Conservation (phyloP, 2,888 invertebrate species). For the Perizoma flavofasciatum region DNA sequence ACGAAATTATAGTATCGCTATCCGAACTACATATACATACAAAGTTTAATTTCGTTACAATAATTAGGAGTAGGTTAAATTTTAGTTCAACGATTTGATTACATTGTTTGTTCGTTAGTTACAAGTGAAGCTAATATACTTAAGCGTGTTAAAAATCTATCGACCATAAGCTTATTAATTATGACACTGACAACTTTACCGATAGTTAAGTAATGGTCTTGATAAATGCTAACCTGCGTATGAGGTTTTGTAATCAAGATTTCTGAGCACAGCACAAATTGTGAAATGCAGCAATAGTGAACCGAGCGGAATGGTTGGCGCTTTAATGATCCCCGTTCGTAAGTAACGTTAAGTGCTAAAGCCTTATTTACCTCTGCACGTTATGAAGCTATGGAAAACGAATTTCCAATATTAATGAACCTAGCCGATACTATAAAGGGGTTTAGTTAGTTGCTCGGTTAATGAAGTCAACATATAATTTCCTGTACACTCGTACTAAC, state of each 20-base stretch:
- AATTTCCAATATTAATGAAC: conserved; percentile 46
- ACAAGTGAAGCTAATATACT: no score
- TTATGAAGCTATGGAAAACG: conserved; percentile 49
- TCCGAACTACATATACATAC: no score
- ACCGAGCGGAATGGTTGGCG: conserved; percentile 45
- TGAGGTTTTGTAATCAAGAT: conserved; percentile 24
- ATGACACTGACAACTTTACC: no score
- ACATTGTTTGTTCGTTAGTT: no score
- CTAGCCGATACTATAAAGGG: conserved; percentile 24
- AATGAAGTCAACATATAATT: conserved; percentile 29
- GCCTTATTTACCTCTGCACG: conserved; percentile 51
- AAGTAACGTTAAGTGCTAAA: conserved; percentile 46
- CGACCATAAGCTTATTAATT: no score
- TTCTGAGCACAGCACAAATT: conserved; percentile 24
- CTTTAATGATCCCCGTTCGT: conserved; percentile 45
- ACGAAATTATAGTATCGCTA: no score
- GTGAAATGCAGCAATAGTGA: conserved; percentile 43
- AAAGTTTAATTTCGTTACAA: no score
- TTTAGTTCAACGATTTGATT: no score
- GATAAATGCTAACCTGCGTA: conserved; percentile 10
- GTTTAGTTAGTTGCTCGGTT: conserved; percentile 21
- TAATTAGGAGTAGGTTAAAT: no score
- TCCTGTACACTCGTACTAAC: conserved; percentile 32
- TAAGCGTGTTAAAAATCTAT: no score
- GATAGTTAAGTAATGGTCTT: neutral